Evolutionary conservation across 2,888 invertebrate genomes (phyloP).

Genomic region (Augiades crinisus): DNA sequence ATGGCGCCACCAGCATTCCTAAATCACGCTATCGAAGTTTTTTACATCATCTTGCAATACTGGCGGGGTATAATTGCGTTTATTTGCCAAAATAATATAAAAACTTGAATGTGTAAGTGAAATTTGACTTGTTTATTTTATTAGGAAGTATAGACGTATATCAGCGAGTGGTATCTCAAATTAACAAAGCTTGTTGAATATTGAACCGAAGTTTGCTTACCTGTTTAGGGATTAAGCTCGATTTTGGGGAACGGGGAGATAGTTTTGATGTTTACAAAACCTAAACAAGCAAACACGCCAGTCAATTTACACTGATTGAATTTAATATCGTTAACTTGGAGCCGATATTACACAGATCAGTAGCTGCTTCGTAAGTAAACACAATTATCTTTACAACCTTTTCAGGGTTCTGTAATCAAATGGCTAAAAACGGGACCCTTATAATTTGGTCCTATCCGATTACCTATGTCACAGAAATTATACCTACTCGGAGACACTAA

Average conservation of each 20-base stretch:
- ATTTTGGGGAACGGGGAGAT: slow-evolving; percentile 15
- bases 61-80: too few species aligned
- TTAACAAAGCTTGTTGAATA: slow-evolving; percentile 18
- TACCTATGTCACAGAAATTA: too few species aligned
- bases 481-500: too few species aligned
- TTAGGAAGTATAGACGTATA: neutral
- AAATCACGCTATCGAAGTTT: too few species aligned
- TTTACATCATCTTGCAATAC: too few species aligned
- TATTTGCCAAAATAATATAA: too few species aligned
- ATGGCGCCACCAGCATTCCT: too few species aligned
- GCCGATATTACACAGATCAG: slow-evolving; percentile 14
- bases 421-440: too few species aligned
- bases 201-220: slow-evolving; percentile 12
- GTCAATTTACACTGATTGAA: slow-evolving; percentile 23
- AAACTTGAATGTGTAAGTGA: too few species aligned
- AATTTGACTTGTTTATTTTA: neutral
- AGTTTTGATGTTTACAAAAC: slow-evolving; percentile 21
- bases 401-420: too few species aligned
- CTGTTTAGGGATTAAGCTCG: slow-evolving; percentile 19
- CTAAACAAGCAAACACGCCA: slow-evolving; percentile 25
- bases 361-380: slow-evolving; percentile 13
- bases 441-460: too few species aligned
- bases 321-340: slow-evolving; percentile 21
- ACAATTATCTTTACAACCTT: neutral
- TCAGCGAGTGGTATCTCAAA: neutral